Evolutionary conservation across 2,113 vertebrate genomes (phyloP).

Genomic region (Pavo muticus): DNA sequence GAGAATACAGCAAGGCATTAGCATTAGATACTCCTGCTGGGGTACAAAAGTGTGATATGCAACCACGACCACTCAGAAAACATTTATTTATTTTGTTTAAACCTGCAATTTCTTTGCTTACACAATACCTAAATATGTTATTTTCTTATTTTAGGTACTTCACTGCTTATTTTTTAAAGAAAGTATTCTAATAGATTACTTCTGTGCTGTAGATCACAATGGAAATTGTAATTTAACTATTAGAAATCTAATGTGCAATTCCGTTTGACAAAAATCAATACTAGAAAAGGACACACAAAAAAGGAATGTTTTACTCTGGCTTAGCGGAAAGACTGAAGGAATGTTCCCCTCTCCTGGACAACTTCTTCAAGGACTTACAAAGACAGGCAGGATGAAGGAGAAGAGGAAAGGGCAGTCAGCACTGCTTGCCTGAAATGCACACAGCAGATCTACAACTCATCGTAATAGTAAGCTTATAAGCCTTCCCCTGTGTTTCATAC

Average conservation of each 20-base stretch:
- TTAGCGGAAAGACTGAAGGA: neutral
- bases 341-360: neutral
- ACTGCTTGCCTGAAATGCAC: neutral
- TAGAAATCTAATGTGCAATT: neutral
- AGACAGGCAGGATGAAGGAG: neutral
- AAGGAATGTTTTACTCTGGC: neutral
- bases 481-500: neutral
- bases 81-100: slow-evolving; percentile 20
- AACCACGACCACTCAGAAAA: neutral
- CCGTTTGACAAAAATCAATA: neutral
- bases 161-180: neutral
- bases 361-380: neutral
- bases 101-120: neutral
- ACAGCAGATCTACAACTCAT: neutral
- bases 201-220: neutral
- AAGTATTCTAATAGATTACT: neutral
- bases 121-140: neutral
- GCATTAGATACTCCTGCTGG: neutral
- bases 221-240: neutral
- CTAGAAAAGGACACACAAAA: neutral
- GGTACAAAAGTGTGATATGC: neutral
- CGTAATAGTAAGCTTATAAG: neutral
- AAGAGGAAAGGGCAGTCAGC: neutral
- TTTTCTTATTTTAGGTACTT: neutral
- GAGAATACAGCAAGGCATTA: slow-evolving; percentile 14